These are phyloP conservation scores for Pedionomus torquatus DNA, from an alignment of 2,113 vertebrate genomes.

Conservation along the genomic window DNA sequence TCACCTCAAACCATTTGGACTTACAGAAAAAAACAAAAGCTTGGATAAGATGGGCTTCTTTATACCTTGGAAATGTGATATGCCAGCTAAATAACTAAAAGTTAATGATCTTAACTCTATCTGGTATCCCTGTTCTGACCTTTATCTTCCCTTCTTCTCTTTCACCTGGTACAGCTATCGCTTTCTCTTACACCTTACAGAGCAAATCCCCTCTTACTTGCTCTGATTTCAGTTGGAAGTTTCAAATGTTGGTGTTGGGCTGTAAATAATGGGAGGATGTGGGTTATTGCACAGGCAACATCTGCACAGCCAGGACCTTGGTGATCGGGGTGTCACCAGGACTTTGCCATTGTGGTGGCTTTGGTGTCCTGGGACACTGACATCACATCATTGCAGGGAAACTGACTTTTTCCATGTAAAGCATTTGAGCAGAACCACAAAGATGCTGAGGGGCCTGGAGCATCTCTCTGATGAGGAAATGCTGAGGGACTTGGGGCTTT, in stretches of 20 bases:
- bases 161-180: not conserved
- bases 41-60: not conserved
- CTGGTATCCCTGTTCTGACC: not conserved
- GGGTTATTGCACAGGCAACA: not conserved
- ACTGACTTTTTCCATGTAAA: not conserved
- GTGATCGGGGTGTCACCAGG: rapidly evolving
- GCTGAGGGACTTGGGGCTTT: too few species aligned
- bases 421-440: not conserved
- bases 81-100: not conserved
- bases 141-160: slow-evolving; percentile 7
- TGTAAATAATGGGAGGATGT: not conserved
- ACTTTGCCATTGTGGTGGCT: not conserved
- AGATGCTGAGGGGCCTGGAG: too few species aligned
- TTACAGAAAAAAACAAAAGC: not conserved
- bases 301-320: not conserved
- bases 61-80: not conserved
- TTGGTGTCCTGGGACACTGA: not conserved
- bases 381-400: rapidly evolving
- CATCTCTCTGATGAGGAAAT: too few species aligned
- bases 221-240: not conserved
- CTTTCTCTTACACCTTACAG: not conserved
- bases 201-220: not conserved
- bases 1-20: too few species aligned
- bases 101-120: not conserved
- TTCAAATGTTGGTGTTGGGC: not conserved